Base-by-base conservation (phyloP, 2,888 invertebrate species). In the Drosophila borborema region DNA sequence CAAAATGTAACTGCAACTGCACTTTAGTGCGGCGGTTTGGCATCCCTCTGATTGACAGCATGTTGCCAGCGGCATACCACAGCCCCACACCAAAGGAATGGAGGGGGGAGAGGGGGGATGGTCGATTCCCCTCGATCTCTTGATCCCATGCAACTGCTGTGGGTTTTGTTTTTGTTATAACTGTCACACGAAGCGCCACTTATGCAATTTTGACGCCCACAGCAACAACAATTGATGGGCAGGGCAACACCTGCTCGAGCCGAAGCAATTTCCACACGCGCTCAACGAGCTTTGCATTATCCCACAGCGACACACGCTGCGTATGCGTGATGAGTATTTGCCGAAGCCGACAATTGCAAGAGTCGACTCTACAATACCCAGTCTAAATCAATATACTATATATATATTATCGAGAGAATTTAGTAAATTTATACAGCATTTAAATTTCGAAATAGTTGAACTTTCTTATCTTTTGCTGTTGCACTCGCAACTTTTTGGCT, bases 241-340 rank as follows among this genome's bases (percentile, higher is more conserved):
- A 74, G 77, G 77, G 64, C 88, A 74, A 56, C 86, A 85, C 70
- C 80, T 73, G 28, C 28, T 28, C 28, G 28, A 28, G 28, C 28
- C 28, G 6, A 28, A 28, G 55, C 61, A 59, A 36, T 45, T 51
- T 80, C 68, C 84, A 72, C 66, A 59, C 66, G 31, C 72, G 72
- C 67, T 75, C 71, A 70, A 46, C 49, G 23, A 23, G 72, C 58
- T 64, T 23, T 51, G 31, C 28, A 48, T 66, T 63, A 73, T 59
- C 2, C 51, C 14, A 28, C 14, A 28, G 23, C 54, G 55, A 16
- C 66, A 74, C 75, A 79, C 77, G 70, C 76, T 75, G 80, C 81
- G 89, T 86, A 86, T 84, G 75, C 86, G 78, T 83, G 69, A 80
- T 82, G 78, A 58, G 77, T 46, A 65, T 70, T 77, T 72, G 54